Evolutionary conservation across 2,797 vertebrate species (phyloP), one percentile per base, ranked within the genome.

Genomic region (Macropus fuliginosus): DNA sequence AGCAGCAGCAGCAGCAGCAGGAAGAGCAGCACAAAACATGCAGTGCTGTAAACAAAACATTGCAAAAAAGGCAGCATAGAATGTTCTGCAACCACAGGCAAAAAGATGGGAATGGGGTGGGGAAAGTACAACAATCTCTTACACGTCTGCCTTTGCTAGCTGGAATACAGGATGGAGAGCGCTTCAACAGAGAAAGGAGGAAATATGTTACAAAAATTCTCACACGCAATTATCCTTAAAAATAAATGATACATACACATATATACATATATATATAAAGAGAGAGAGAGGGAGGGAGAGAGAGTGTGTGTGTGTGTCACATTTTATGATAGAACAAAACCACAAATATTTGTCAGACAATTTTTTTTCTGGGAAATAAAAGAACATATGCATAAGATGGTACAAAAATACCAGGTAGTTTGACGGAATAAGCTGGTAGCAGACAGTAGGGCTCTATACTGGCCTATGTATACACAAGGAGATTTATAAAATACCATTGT

Each of bases 111-210:
- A 94, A 62, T 18, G 94, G 97, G 96, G 97, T 94, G 99, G 98
- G 98, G 81, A 98, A 97, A 98, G 98, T 98, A 98, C 96, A 98
- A 98, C 97, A 98, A 98, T 98, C 98, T 99, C 99, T 99, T 99
- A 99, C 99, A 99, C 99, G 99, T 99, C 99, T 99, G 99, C 99
- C 99, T 99, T 99, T 99, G 99, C 99, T 99, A 99, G 99, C 98
- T 98, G 99, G 99, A 99, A 99, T 99, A 98, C 99, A 99, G 99
- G 99, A 99, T 94, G 99, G 99, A 98, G 99, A 99, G 98, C 98
- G 99, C 99, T 99, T 99, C 98, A 99, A 99, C 98, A 98, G 94
- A 99, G 98, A 99, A 95, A 99, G 98, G 98, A 99, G 98, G 98
- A 99, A 99, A 96, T 94, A 98, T 93, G 98, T 99, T 99, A 99